Conservation (phyloP, 2,888 invertebrate genomes). For the Prionchulus punctatus region DNA sequence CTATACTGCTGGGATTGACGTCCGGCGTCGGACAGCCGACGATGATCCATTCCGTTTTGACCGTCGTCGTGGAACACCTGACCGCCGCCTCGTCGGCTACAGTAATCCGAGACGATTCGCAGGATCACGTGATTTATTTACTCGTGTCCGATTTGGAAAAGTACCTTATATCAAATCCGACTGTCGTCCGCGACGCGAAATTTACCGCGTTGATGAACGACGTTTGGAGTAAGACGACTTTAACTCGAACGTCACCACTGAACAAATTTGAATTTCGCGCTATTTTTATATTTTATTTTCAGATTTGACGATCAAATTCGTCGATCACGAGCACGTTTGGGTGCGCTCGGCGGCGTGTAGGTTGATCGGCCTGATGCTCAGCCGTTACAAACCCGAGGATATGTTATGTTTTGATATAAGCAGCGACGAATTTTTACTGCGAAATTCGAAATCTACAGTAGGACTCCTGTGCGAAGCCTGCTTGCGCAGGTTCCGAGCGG, state of each 20-base stretch:
- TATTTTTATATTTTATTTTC: not conserved
- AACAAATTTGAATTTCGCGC: no score
- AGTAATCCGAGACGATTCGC: no score
- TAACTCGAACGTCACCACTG: no score
- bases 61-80: no score
- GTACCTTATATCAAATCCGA: not conserved
- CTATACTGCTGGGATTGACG: not conserved
- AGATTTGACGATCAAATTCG: conserved; percentile 31
- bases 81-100: no score
- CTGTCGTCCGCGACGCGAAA: not conserved
- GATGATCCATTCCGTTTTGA: not conserved
- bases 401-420: conserved; percentile 35
- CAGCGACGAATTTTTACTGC: not conserved
- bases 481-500: not conserved
- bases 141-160: not conserved
- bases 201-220: not conserved
- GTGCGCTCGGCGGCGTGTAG: conserved; percentile 60
- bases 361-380: conserved; percentile 54
- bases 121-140: not conserved
- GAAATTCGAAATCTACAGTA: not conserved
- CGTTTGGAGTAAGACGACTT: not conserved
- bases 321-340: conserved; percentile 68
- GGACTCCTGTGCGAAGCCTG: not conserved
- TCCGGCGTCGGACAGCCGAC: not conserved
- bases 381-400: conserved; percentile 46